Evolutionary conservation across 2,797 vertebrate genomes (phyloP).

Genomic region (Scolopax bukidnonensis): DNA sequence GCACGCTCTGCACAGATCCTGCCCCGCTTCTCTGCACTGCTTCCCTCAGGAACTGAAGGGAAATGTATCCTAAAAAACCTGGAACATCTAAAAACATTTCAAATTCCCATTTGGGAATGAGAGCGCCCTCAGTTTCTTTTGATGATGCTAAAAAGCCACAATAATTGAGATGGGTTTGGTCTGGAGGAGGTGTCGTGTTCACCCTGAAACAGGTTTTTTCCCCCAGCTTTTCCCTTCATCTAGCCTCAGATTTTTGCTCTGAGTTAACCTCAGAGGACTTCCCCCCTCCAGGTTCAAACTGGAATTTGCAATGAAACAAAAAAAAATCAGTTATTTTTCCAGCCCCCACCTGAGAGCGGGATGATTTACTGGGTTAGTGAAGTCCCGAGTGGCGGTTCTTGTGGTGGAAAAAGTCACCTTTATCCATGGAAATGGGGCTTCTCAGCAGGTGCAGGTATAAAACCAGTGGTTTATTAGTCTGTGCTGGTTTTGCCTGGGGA

Average conservation of each 20-base stretch:
- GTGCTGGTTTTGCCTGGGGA: background rate
- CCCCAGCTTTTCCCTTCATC: background rate
- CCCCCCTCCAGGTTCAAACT: background rate
- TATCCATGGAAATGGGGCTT: background rate
- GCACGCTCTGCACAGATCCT: background rate
- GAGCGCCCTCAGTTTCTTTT: background rate
- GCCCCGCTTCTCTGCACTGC: accelerated
- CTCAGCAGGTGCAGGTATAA: background rate
- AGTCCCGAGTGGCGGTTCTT: background rate
- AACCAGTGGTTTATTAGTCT: background rate
- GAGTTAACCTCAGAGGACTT: background rate
- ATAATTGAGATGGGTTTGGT: background rate
- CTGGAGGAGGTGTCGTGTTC: background rate
- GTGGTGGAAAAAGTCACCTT: background rate
- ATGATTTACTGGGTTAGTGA: background rate
- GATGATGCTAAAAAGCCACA: background rate
- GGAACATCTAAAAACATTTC: background rate
- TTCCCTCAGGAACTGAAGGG: accelerated
- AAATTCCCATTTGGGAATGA: background rate
- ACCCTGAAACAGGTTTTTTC: background rate
- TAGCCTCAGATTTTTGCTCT: background rate
- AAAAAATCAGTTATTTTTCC: background rate
- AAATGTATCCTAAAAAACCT: background rate
- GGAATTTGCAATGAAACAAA: background rate
- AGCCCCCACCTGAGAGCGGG: background rate